Evolutionary conservation across 2,113 vertebrate species (phyloP).

Genomic region (Podilymbus podiceps): DNA sequence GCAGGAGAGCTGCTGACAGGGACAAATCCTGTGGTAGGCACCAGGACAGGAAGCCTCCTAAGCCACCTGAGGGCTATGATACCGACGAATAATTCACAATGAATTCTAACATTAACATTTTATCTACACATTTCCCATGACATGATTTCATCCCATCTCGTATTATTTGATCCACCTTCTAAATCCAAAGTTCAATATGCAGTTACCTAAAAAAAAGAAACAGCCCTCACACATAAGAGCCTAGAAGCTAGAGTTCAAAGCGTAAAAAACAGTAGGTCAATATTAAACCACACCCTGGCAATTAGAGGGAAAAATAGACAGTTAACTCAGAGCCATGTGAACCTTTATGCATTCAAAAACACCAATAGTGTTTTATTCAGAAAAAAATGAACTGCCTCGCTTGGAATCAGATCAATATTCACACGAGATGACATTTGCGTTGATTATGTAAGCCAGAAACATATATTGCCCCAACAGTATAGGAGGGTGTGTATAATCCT

Average conservation of each 20-base stretch:
- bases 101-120: background rate
- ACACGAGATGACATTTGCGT: background rate
- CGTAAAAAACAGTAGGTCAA: background rate
- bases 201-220: background rate
- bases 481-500: background rate
- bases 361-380: slow-evolving; percentile 45
- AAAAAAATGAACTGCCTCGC: background rate
- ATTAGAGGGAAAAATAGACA: background rate
- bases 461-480: background rate
- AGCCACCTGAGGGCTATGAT: background rate
- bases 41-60: background rate
- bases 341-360: background rate
- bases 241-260: background rate
- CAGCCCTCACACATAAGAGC: background rate
- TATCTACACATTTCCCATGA: background rate
- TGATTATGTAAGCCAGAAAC: background rate
- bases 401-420: background rate
- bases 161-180: background rate
- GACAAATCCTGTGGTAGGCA: background rate
- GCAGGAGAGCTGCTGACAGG: background rate
- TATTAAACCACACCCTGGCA: background rate
- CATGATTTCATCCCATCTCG: background rate
- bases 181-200: background rate
- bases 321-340: background rate
- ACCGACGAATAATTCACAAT: background rate